These are phyloP conservation scores for Pungitius pungitius DNA, from an alignment of 2,113 vertebrate genomes.

Conservation along the genomic window DNA sequence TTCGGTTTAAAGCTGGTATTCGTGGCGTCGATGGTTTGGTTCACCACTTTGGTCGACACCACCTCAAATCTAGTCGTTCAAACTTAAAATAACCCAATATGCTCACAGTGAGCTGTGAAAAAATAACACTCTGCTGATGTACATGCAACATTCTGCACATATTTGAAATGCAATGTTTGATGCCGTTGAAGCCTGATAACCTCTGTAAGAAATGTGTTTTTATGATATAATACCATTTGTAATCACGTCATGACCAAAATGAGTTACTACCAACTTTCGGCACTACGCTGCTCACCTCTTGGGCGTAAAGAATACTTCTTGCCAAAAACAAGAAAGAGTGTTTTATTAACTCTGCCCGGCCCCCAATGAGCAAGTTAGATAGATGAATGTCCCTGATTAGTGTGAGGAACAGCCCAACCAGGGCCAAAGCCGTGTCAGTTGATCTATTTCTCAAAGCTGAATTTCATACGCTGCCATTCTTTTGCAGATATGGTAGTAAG, in stretches of 20 bases:
- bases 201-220: background rate
- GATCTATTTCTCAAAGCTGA: conserved; percentile 20
- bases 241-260: background rate
- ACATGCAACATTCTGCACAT: background rate
- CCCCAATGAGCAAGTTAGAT: background rate
- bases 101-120: conserved; percentile 1
- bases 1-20: background rate
- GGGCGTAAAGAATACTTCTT: background rate
- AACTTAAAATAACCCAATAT: background rate
- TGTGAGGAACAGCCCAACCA: background rate
- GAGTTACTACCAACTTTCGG: background rate
- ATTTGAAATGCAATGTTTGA: background rate
- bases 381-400: background rate
- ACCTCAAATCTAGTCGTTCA: background rate
- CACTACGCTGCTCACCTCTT: background rate
- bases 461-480: conserved; percentile 18
- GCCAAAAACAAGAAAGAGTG: background rate
- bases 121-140: background rate
- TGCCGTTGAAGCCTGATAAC: background rate
- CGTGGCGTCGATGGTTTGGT: background rate
- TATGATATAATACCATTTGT: background rate
- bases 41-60: background rate
- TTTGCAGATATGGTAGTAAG: conserved; percentile 23
- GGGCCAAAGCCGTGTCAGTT: background rate
- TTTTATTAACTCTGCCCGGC: background rate